These are phyloP conservation scores for Agrypnia vestita DNA, from an alignment of 1,140 invertebrate species.

Conservation along the genomic window DNA sequence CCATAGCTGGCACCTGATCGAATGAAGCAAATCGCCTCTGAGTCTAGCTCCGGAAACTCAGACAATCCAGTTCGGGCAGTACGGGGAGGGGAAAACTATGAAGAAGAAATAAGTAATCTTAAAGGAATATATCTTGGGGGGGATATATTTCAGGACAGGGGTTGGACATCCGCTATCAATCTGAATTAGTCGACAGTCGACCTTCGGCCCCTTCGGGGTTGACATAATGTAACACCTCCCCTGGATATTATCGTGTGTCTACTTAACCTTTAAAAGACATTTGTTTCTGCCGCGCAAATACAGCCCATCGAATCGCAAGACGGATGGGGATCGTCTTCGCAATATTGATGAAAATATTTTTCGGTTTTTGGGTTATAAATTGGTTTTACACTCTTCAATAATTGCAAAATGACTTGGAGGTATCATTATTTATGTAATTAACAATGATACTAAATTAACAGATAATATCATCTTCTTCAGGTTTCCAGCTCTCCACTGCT, in stretches of 20 bases:
- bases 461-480: too few species aligned
- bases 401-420: too few species aligned
- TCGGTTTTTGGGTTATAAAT: too few species aligned
- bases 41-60: background rate
- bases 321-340: too few species aligned
- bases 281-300: background rate
- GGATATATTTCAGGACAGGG: slow-evolving; percentile 9
- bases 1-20: slow-evolving; percentile 6
- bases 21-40: slow-evolving; percentile 28
- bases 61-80: slow-evolving; percentile 37
- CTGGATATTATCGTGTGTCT: slow-evolving; percentile 43
- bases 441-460: too few species aligned
- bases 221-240: slow-evolving; percentile 49
- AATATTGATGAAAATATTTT: too few species aligned
- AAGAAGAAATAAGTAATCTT: slow-evolving; percentile 55
- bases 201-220: slow-evolving; percentile 28
- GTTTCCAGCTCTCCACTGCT: too few species aligned
- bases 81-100: slow-evolving; percentile 15
- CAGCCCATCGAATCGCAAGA: too few species aligned
- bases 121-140: slow-evolving; percentile 52
- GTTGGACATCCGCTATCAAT: slow-evolving; percentile 59
- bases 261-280: slow-evolving; percentile 11
- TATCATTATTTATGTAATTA: too few species aligned
- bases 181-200: slow-evolving; percentile 56
- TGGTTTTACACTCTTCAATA: too few species aligned